Conservation (phyloP, 2,888 invertebrate species). For the Lagria hirta region DNA sequence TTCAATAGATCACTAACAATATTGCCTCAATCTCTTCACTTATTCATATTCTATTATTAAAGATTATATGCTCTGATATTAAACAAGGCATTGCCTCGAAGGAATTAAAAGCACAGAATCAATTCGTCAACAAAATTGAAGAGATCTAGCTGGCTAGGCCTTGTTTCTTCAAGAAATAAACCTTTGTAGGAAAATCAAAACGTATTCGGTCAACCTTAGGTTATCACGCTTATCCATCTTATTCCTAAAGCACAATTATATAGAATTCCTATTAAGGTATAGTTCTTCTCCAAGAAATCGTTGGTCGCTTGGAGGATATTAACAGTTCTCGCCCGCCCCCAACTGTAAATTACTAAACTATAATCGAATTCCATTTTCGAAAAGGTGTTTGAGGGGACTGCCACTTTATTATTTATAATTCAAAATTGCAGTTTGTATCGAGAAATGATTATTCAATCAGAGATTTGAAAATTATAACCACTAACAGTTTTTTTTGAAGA, state of each 20-base stretch:
- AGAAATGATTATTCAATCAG: too few species aligned
- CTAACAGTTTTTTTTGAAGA: too few species aligned
- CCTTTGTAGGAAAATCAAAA: constrained; percentile 11
- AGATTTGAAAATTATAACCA: too few species aligned
- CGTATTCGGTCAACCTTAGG: constrained; percentile 14
- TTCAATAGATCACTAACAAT: constrained; percentile 27
- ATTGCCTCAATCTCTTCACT: not conserved
- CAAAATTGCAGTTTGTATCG: constrained; percentile 17
- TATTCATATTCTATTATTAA: constrained; percentile 1
- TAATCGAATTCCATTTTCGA: constrained; percentile 52
- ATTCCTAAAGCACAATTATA: constrained; percentile 10
- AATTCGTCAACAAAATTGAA: not conserved
- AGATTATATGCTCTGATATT: constrained; percentile 1
- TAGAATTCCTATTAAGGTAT: constrained; percentile 8
- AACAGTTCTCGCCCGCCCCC: constrained; percentile 46
- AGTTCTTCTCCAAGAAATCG: constrained; percentile 8
- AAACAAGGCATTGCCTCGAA: not conserved
- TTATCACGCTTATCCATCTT: constrained; percentile 16
- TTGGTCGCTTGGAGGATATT: constrained; percentile 38
- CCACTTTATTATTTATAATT: constrained; percentile 27
- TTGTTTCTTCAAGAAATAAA: too few species aligned
- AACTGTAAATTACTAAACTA: constrained; percentile 47
- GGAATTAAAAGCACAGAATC: not conserved
- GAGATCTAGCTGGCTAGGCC: too few species aligned
- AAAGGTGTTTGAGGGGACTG: constrained; percentile 50